phyloP scores from a whole-genome alignment of 2,113 vertebrate species.

The Psephotus haematonotus region DNA sequence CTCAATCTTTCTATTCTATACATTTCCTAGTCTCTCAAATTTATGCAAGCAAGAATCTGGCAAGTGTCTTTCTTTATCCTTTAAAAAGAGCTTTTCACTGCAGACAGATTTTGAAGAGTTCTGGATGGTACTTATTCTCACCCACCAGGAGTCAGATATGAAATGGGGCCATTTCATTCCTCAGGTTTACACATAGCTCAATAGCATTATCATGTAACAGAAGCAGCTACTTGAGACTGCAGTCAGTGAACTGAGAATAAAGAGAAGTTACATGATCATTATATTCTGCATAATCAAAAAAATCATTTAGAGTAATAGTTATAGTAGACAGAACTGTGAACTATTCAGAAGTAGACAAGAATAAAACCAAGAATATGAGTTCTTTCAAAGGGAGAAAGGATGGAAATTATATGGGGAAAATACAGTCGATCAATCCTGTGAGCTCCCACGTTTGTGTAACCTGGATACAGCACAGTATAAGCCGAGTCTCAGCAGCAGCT shows the following conservation, averaged over 20 bases:
- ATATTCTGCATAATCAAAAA: background rate
- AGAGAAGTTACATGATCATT: background rate
- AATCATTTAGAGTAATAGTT: background rate
- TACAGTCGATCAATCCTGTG: background rate
- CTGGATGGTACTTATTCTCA: background rate
- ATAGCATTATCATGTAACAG: background rate
- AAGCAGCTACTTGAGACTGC: constrained; percentile 16
- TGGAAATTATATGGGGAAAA: background rate
- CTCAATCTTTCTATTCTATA: background rate
- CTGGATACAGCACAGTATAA: background rate
- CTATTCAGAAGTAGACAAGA: constrained; percentile 23
- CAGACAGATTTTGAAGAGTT: background rate
- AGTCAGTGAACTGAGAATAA: constrained; percentile 27
- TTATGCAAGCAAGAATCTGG: background rate
- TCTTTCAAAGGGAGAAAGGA: background rate
- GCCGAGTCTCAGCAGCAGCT: background rate
- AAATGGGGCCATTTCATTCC: background rate
- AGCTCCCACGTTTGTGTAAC: background rate
- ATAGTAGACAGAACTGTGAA: background rate
- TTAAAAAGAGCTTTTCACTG: background rate
- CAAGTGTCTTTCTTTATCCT: background rate
- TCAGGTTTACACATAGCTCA: background rate
- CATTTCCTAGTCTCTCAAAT: background rate
- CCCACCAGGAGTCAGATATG: background rate
- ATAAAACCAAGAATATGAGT: background rate